Evolutionary conservation across 2,797 vertebrate species (phyloP), one percentile per base, ranked within the genome.

Genomic region (Pelobates cultripes): DNA sequence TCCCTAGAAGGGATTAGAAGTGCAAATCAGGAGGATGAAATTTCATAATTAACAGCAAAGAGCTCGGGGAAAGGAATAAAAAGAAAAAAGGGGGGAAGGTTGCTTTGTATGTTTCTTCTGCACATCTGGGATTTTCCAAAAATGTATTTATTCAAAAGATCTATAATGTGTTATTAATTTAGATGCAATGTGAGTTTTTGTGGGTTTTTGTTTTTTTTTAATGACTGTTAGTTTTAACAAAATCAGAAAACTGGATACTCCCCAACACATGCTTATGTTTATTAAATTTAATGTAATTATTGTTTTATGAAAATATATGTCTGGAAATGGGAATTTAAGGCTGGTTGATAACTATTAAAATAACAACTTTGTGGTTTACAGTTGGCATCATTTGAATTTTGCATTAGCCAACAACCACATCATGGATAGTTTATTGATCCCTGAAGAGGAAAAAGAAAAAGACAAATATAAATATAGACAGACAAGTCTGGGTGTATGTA

Each of bases 1-100:
- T 75, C 80, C 71, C 82, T 79, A 77, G 66, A 55, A 79, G 82
- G 82, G 82, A 84, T 84, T 84, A 84, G 72, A 77, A 55, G 69
- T 76, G 77, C 82, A 80, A 84, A 80, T 84, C 82, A 76, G 75
- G 68, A 55, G 82, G 82, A 84, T 84, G 73, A 76, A 70, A 84
- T 84, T 84, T 84, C 82, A 79, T 79, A 66, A 84, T 84, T 84
- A 84, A 79, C 77, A 76, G 68, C 82, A 71, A 75, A 71, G 68
- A 79, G 68, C 13, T 45, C 17, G 41, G 17, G 43, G 55, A 6
- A 74, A 6, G 43, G 43, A 74, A 77, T 55, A 68, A 73, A 69
- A 55, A 69, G 53, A 73, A 67, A 42, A 61, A 14, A 78, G 17
- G 40, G 10, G 73, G 40, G 43, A 63, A 60, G 57, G 70, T 79